Evolutionary conservation across 2,888 invertebrate species (phyloP), one percentile per base, ranked within the genome.

Genomic region (Lasioglossum figueresi): DNA sequence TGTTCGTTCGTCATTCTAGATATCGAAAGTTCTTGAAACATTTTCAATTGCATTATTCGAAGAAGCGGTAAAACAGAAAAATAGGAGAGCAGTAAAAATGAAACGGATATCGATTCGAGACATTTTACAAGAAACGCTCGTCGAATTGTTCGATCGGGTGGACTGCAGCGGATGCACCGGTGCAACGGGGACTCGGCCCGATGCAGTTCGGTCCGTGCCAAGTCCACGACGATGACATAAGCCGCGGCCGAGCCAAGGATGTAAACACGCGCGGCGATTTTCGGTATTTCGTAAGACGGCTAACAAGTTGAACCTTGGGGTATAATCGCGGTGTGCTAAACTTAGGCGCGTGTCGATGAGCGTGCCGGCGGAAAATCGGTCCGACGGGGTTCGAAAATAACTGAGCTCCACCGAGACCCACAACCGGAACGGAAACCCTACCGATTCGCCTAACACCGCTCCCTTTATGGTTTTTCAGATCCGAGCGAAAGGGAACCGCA

Each of bases 271-370:
- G 84, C 83, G 76, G 87, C 71, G 89, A 86, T 89, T 90, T 90
- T 90, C 82, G 89, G 85, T 90, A 91, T 91, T 91, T 90, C 91
- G 90, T 91, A 91, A 91, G 88, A 83, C 72, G 86, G 85, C 89
- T 88, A 88, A 91, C 91, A 85, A 85, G 88, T 77, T 88, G 88
- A 90, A 90, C 92, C 92, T 92, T 91, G 91, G 91, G 84, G 89
- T 92, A 92, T 92, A 90, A 92, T 91, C 90, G 91, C 92, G 86
- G 79, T 82, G 70, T 83, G 88, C 90, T 92, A 91, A 92, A 91
- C 90, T 91, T 92, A 92, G 92, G 88, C 84, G 77, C 82, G 63
- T 68, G 81, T 71, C 82, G 84, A 77, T 82, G 81, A 76, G 79
- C 80, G 59, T 66, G 72, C 59, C 76, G 70, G 56, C 72, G 80